A percentile compares a stretch with the other conserved stretches of the same genome.
These are phyloP conservation scores for Zaprionus capensis DNA, from an alignment of 1,140 invertebrate genomes.

Conservation along the genomic window DNA sequence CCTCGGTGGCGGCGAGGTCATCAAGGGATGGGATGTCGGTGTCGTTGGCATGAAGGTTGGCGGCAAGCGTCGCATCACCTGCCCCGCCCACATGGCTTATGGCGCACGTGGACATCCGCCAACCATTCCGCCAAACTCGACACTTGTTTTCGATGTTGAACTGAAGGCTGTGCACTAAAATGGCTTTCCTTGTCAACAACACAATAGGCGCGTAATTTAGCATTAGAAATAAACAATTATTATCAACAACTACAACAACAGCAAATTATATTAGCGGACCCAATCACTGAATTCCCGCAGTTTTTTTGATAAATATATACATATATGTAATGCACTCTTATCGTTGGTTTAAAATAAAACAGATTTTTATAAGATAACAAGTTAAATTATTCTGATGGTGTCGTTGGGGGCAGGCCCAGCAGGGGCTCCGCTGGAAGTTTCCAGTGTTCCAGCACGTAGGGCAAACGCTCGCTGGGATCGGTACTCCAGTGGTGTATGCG, in stretches of 20 bases:
- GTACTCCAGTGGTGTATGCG: conserved; percentile 89
- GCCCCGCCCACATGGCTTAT: conserved; percentile 94
- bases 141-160: conserved; percentile 94
- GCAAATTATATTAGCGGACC: background rate
- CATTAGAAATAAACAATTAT: conserved; percentile 37
- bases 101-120: conserved; percentile 92
- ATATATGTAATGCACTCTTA: conserved; percentile 30
- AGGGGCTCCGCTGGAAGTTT: conserved; percentile 85
- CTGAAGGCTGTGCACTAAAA: conserved; percentile 91
- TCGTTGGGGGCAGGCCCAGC: conserved; percentile 22
- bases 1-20: conserved; percentile 93
- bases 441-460: conserved; percentile 86
- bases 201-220: conserved; percentile 59
- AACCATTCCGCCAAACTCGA: conserved; percentile 92
- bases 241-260: background rate
- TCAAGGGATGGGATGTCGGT: conserved; percentile 96
- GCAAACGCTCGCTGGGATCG: conserved; percentile 85
- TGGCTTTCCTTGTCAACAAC: conserved; percentile 19
- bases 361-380: conserved; percentile 26
- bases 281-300: conserved; percentile 13
- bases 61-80: conserved; percentile 93
- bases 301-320: conserved; percentile 18
- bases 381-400: conserved; percentile 8
- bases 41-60: conserved; percentile 96
- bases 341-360: conserved; percentile 58